Base-by-base conservation (phyloP, 2,888 invertebrate species). In the Acrobasis repandana region DNA sequence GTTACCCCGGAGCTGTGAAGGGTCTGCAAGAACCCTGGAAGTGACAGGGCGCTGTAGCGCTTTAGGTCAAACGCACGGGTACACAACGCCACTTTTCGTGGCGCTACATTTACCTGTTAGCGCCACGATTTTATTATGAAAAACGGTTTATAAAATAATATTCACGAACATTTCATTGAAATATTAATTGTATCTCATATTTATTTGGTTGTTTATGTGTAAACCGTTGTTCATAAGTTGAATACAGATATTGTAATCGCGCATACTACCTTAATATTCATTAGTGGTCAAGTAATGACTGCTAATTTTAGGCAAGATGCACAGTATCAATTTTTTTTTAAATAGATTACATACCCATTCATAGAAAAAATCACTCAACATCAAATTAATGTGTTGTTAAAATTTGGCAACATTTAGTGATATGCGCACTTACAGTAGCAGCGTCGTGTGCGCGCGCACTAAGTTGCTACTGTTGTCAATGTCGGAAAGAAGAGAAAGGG, bases 401-500 rank as follows among this genome's bases (percentile, higher is more conserved):
- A 48, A 16, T 48, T 52, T 34, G 36, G 28, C n/a, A 46, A 28
- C n/a, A 49, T 20, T 48, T 46, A 48, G 57, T 48, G 33, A 16
- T 58, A 58, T 58, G 58, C 58, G 58, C 38, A 18, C 49, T 49
- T 77, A 75, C 75, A 64, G 70, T 63, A 70, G 79, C 75, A 82
- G 85, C 85, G 86, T 83, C 75, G 80, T 84, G 82, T 82, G 83
- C 83, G 83, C 85, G 82, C 83, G 79, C 79, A 74, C 83, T 83
- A 82, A 75, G 80, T 80, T 79, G 79, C 82, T 85, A 86, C 85
- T 85, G 86, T 86, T 86, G 86, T 86, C 86, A 86, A 80, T 85
- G 83, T 83, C 80, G 73, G 74, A 75, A 82, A 79, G 74, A 77
- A 73, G 73, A 73, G 60, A 66, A 65, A 74, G 70, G 72, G 72